Evolutionary conservation across 2,113 vertebrate species (phyloP), one percentile per base, ranked within the genome.

Genomic region (Eupsittula cactorum): DNA sequence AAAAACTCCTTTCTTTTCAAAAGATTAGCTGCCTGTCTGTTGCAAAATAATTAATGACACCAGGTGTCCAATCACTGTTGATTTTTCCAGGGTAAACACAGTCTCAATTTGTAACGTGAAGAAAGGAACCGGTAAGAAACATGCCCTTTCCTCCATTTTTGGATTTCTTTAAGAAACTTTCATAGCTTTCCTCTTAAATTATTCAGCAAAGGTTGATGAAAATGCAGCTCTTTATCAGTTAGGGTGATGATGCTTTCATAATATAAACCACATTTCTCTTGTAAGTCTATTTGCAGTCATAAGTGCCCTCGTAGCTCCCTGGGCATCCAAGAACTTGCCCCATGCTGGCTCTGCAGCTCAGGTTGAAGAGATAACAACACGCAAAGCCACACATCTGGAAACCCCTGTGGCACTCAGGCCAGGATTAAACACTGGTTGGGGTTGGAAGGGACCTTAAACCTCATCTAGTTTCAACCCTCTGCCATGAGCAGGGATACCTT

Each of bases 21-120:
- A 87, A 94, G 77, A 90, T 94, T 85, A 97, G 92, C 93, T 92
- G 92, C 5, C 86, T 81, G 69, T 12, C 93, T 96, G 64, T 95
- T 96, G 88, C 95, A 97, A 97, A 90, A 95, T 80, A 86, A 96
- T 97, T 90, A 78, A 86, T 94, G 60, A 94, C 77, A 86, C 46
- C 70, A 42, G 35, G 63, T 92, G 55, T 94, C 86, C 82, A 79
- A 90, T 46, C 60, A 25, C 68, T 60, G 62, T 7, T 62, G 71
- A 91, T 87, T 84, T 70, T 71, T 83, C 50, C 35, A 41, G 29
- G 16, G 55, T 55, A 87, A 90, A 90, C 50, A 92, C 63, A 76
- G 55, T 79, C 74, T 68, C 70, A 24, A 47, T 62, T 80, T 78
- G 42, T 53, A 85, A 75, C 4, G 39, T 24, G 59, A 77, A 78